These are phyloP conservation scores for Charadrius vociferus DNA, from an alignment of 2,113 vertebrate species.

Conservation along the genomic window DNA sequence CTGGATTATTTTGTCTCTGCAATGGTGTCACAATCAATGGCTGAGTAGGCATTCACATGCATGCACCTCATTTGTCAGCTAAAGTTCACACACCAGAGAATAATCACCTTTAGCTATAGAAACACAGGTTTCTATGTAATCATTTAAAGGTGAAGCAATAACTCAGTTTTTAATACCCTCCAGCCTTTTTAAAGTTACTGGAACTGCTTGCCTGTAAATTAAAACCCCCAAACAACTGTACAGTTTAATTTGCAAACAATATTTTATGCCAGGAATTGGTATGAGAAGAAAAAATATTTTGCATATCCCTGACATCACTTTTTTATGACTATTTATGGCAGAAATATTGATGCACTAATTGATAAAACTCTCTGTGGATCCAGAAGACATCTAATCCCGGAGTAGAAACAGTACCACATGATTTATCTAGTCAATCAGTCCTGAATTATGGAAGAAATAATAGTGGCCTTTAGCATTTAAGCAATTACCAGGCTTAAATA, in stretches of 20 bases:
- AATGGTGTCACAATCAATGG: background rate
- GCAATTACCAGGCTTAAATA: background rate
- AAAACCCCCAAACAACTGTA: background rate
- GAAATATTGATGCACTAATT: background rate
- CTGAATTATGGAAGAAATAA: background rate
- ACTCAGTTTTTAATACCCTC: background rate
- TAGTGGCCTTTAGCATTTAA: background rate
- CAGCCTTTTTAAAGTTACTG: background rate
- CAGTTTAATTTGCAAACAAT: background rate
- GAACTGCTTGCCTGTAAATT: background rate
- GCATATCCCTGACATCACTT: background rate
- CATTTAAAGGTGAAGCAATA: background rate
- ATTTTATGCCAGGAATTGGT: background rate
- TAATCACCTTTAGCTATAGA: background rate
- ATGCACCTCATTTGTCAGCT: background rate
- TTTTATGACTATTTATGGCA: background rate
- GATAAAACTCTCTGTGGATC: background rate
- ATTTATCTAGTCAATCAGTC: slow-evolving; percentile 1
- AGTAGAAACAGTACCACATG: background rate
- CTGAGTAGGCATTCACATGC: background rate
- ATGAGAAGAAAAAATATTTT: background rate
- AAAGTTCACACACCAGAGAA: background rate
- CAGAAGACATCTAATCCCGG: background rate
- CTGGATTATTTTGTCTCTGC: background rate
- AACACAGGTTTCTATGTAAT: background rate